Evolutionary conservation across 2,797 vertebrate genomes (phyloP).

Genomic region (Tangara arthus): DNA sequence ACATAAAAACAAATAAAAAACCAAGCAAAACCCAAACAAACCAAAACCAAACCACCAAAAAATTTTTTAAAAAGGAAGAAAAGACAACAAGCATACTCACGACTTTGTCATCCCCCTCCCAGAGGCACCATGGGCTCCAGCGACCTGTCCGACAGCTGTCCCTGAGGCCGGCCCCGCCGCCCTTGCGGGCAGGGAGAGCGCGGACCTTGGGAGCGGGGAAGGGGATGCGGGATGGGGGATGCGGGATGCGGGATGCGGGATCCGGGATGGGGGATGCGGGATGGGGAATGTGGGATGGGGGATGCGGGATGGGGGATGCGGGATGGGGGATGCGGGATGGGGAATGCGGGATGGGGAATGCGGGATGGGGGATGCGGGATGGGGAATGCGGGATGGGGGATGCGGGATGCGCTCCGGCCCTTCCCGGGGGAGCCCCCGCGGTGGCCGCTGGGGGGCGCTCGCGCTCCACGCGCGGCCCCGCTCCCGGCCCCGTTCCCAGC

Average conservation of each 20-base stretch:
- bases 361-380: too few species aligned
- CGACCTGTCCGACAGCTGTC: neutral
- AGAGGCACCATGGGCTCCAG: neutral
- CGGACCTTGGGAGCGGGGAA: too few species aligned
- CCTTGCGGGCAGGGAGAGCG: neutral
- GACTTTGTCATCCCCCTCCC: neutral
- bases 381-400: too few species aligned
- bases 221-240: too few species aligned
- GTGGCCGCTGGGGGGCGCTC: slow-evolving; percentile 68
- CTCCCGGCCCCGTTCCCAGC: neutral
- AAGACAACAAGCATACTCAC: neutral
- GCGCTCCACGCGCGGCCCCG: slow-evolving; percentile 37
- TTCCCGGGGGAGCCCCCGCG: neutral
- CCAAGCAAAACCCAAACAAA: neutral
- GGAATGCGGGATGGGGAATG: too few species aligned
- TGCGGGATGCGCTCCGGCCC: neutral
- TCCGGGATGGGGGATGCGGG: too few species aligned
- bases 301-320: too few species aligned
- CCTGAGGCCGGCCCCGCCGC: neutral
- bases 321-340: too few species aligned
- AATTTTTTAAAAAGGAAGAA: accelerated
- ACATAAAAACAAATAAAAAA: neutral
- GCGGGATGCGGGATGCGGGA: too few species aligned
- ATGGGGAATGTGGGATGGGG: accelerated
- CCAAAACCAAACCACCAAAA: neutral